phyloP scores from a whole-genome alignment of 2,797 vertebrate genomes.

The Astyanax mexicanus region DNA sequence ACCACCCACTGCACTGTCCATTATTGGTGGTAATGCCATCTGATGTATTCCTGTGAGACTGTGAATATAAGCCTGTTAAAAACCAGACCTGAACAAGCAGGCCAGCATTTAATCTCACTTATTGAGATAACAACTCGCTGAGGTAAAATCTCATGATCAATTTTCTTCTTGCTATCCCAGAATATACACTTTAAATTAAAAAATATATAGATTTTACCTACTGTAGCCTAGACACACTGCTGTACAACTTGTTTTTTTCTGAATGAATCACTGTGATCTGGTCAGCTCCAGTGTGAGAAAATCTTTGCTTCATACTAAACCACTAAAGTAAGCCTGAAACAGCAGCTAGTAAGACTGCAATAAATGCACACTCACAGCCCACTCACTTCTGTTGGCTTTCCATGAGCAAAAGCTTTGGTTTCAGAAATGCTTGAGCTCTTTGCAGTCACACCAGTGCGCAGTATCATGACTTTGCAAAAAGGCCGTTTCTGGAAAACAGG shows the following conservation, averaged over 20 bases:
- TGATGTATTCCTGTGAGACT: too few species aligned
- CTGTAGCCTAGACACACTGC: background rate
- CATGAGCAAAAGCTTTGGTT: background rate
- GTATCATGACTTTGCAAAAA: conserved; percentile 34
- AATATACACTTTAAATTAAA: too few species aligned
- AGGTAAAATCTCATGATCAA: too few species aligned
- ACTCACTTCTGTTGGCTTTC: conserved; percentile 20
- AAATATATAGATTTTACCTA: too few species aligned
- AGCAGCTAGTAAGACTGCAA: conserved; percentile 20
- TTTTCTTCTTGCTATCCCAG: too few species aligned
- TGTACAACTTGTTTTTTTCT: background rate
- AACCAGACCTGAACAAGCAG: too few species aligned
- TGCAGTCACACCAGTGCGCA: conserved; percentile 8
- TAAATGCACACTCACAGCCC: conserved; percentile 26
- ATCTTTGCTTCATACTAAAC: background rate
- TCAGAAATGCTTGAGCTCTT: conserved; percentile 7
- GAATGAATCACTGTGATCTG: background rate
- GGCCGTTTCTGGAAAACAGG: conserved; percentile 8
- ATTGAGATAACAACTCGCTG: too few species aligned
- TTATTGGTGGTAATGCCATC: too few species aligned
- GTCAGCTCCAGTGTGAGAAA: conserved; percentile 17
- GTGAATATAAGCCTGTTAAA: too few species aligned
- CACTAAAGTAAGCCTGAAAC: conserved; percentile 10
- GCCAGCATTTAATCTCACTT: too few species aligned
- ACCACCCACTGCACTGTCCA: too few species aligned